phyloP scores from a whole-genome alignment of 37 sponge, comb jelly and placozoan genomes.

The Axinella damicornis region DNA sequence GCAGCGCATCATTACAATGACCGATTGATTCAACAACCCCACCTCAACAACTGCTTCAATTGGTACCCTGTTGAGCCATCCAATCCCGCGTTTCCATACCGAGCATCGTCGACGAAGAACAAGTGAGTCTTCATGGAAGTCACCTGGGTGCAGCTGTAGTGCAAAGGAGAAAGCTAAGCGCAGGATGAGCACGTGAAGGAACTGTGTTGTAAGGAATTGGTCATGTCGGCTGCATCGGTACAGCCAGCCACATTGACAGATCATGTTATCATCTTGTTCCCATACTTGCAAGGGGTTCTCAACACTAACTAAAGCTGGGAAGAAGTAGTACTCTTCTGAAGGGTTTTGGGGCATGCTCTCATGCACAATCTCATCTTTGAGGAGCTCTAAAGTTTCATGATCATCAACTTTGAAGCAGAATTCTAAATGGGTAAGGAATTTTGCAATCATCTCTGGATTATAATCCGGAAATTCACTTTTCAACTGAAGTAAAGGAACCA shows the following conservation, averaged over 20 bases:
- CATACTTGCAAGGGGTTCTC: neutral
- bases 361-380: neutral
- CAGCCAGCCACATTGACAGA: constrained; percentile 13
- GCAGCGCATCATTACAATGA: constrained; percentile 23
- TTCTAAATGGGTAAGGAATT: constrained; percentile 19
- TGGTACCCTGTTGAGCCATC: neutral
- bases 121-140: neutral
- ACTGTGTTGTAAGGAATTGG: constrained; percentile 15
- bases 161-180: constrained; percentile 26
- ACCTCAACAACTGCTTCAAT: constrained; percentile 30
- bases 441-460: constrained; percentile 1
- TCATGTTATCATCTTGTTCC: neutral
- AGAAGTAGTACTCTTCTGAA: constrained; percentile 35
- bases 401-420: constrained; percentile 22
- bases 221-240: neutral
- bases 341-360: neutral
- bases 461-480: constrained; percentile 15
- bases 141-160: neutral
- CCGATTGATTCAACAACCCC: neutral
- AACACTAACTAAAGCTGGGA: constrained; percentile 20
- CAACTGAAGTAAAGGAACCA: constrained; percentile 11
- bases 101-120: constrained; percentile 4
- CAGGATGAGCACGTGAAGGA: constrained; percentile 27
- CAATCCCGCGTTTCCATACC: constrained; percentile 31
- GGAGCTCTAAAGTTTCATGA: neutral